phyloP scores from a whole-genome alignment of 2,888 invertebrate species.

The Chymomyza caudatula region DNA sequence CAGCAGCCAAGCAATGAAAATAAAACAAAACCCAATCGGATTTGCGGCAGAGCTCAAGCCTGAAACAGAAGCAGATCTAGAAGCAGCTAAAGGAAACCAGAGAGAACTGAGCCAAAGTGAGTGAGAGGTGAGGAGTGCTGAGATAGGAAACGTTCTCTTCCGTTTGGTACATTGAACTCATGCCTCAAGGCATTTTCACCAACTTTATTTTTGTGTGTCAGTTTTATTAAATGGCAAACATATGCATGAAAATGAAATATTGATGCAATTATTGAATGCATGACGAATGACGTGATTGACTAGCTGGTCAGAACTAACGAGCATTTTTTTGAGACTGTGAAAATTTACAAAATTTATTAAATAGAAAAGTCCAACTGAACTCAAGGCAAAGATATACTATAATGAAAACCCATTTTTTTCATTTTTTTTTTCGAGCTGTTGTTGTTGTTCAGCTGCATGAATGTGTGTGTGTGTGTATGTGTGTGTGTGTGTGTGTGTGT shows the following conservation, averaged over 20 bases:
- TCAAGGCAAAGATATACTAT: no score
- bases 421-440: background rate
- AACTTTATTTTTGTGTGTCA: constrained; percentile 7
- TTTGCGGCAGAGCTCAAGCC: constrained; percentile 39
- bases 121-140: constrained; percentile 15
- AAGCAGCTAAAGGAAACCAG: background rate
- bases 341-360: background rate
- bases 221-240: constrained; percentile 2
- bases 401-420: no score
- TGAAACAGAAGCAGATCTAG: constrained; percentile 35
- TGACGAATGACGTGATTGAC: background rate
- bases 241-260: constrained; percentile 40
- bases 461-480: background rate
- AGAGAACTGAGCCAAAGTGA: constrained; percentile 34
- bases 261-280: constrained; percentile 36
- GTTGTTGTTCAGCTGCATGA: background rate
- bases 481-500: background rate
- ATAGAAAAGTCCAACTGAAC: background rate
- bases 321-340: background rate
- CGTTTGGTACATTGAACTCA: constrained; percentile 19
- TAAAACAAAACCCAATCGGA: constrained; percentile 67
- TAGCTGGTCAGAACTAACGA: background rate
- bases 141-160: constrained; percentile 46
- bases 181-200: constrained; percentile 29
- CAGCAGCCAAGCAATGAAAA: constrained; percentile 40